Conservation (phyloP, 2,113 vertebrate species). For the Meles meles region DNA sequence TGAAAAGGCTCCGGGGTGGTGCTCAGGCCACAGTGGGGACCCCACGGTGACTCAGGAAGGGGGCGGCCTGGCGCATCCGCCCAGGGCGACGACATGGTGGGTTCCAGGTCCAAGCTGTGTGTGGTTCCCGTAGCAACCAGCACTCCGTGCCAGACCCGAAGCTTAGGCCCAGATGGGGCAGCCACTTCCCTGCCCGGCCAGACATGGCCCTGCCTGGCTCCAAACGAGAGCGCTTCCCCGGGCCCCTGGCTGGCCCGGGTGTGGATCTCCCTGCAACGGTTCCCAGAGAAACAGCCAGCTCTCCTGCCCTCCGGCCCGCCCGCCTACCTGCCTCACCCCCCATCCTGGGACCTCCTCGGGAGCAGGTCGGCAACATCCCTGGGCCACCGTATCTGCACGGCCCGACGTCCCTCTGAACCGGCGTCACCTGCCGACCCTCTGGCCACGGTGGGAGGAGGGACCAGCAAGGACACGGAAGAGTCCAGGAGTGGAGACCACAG, state of each 20-base stretch:
- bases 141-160: accelerated
- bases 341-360: neutral
- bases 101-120: neutral
- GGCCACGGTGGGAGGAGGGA: neutral
- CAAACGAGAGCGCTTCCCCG: neutral
- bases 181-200: neutral
- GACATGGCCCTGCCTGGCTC: neutral
- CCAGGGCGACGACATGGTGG: accelerated
- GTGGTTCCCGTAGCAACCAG: accelerated
- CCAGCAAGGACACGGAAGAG: neutral
- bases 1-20: neutral
- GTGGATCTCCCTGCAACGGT: accelerated
- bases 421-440: neutral
- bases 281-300: neutral
- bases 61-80: accelerated
- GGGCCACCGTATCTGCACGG: accelerated
- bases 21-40: neutral
- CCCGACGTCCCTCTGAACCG: too few species aligned
- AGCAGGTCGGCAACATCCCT: neutral
- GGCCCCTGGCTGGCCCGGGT: neutral
- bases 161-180: accelerated
- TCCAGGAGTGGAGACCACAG: neutral
- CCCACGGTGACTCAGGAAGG: accelerated
- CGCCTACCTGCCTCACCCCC: neutral
- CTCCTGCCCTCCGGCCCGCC: accelerated